Evolutionary conservation across 2,888 invertebrate genomes (phyloP).

Genomic region (Drosophila setosimentum): DNA sequence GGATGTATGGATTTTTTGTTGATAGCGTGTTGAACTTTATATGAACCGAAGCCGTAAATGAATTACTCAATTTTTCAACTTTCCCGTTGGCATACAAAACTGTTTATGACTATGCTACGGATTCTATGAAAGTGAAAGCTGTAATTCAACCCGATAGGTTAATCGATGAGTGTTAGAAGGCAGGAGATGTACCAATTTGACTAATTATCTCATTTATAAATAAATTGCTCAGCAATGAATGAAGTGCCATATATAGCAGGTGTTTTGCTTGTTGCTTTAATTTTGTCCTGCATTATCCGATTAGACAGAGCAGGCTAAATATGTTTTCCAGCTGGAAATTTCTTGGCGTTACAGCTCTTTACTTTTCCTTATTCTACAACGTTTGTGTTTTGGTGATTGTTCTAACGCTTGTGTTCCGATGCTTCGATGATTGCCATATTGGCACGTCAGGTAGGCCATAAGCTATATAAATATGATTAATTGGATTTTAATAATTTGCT

Average conservation of each 20-base stretch:
- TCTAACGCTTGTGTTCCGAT: conserved; percentile 4
- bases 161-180: not conserved
- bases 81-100: not conserved
- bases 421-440: conserved; percentile 32
- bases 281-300: not conserved
- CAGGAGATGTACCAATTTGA: not conserved
- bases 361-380: conserved; percentile 30
- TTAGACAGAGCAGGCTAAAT: not conserved
- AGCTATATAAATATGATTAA: not conserved
- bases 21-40: not conserved
- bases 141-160: not conserved
- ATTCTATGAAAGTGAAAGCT: not conserved
- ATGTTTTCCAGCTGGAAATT: conserved; percentile 33
- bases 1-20: not conserved
- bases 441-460: not conserved
- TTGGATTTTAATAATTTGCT: not conserved
- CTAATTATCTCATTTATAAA: conserved; percentile 1
- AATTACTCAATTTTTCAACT: not conserved
- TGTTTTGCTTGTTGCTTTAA: not conserved
- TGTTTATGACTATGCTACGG: conserved; percentile 2
- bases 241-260: not conserved
- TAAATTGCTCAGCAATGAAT: not conserved
- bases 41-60: not conserved
- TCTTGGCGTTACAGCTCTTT: conserved; percentile 20
- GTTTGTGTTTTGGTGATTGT: not conserved